Conservation (phyloP, 2,797 vertebrate genomes). For the Acipenser oxyrinchus region DNA sequence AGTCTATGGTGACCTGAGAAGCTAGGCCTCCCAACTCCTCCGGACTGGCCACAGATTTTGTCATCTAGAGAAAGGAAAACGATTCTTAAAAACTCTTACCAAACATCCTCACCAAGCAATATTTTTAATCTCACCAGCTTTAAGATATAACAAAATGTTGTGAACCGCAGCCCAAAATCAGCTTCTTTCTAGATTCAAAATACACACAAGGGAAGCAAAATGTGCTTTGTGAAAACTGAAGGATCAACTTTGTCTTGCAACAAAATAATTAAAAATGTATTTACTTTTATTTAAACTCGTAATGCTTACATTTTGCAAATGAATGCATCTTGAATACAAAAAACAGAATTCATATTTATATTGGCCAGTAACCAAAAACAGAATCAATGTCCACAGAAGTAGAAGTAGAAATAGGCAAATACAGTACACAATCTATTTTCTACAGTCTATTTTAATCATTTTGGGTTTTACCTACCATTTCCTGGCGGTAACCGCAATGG, state of each 20-base stretch:
- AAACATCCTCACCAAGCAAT: neutral
- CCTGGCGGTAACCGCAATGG: slow-evolving; percentile 94
- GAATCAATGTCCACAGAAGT: too few relatives aligned
- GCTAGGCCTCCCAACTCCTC: slow-evolving; percentile 93
- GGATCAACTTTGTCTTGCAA: too few relatives aligned
- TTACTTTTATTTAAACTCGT: too few relatives aligned
- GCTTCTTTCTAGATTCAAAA: too few relatives aligned
- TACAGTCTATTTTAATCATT: neutral
- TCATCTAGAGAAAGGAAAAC: slow-evolving; percentile 77
- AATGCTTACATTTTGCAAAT: too few relatives aligned
- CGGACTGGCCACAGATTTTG: slow-evolving; percentile 93
- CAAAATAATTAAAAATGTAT: too few relatives aligned
- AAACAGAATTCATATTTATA: too few relatives aligned
- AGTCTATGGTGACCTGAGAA: slow-evolving; percentile 95
- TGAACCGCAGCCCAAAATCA: neutral
- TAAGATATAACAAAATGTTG: too few relatives aligned
- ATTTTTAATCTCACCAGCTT: neutral
- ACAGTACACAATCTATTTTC: neutral
- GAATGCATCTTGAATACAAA: neutral
- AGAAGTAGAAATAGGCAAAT: too few relatives aligned
- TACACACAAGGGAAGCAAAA: too few relatives aligned
- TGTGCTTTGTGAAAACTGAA: too few relatives aligned
- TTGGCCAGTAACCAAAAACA: too few relatives aligned
- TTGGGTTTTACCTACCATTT: slow-evolving; percentile 76
- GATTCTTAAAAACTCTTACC: neutral